phyloP scores from a whole-genome alignment of 2,888 invertebrate genomes.

The Ochropleura leucogaster region DNA sequence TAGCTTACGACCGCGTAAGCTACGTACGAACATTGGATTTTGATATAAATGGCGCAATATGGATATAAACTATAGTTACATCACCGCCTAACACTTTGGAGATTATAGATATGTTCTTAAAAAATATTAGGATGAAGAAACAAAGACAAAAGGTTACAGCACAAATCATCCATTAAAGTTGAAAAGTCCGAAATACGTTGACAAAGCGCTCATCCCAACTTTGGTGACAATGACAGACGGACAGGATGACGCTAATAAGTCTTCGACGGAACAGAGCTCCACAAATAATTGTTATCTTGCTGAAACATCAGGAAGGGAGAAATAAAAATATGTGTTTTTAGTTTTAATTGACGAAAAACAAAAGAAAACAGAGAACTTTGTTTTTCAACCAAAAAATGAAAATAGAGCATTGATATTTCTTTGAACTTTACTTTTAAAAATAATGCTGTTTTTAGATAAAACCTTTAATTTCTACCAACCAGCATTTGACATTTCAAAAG shows the following conservation, averaged over 20 bases:
- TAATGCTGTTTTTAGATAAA: too few relatives aligned
- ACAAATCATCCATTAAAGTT: conserved; percentile 22
- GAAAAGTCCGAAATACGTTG: conserved; percentile 11
- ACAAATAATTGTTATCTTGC: conserved; percentile 53
- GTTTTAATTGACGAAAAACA: conserved; percentile 7
- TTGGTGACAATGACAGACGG: conserved; percentile 42
- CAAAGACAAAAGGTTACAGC: conserved; percentile 24
- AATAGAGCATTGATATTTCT: too few relatives aligned
- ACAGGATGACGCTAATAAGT: conserved; percentile 60
- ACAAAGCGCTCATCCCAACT: conserved; percentile 43
- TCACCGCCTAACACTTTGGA: too few relatives aligned
- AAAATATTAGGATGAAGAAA: too few relatives aligned
- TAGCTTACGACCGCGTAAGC: too few relatives aligned
- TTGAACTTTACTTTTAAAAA: too few relatives aligned
- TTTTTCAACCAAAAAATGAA: neutral
- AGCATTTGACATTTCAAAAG: too few relatives aligned
- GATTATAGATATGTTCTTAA: too few relatives aligned
- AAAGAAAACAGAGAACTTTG: neutral
- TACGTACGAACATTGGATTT: too few relatives aligned
- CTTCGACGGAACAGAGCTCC: conserved; percentile 31
- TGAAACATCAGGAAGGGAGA: conserved; percentile 31
- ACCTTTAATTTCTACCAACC: too few relatives aligned
- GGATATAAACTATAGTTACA: too few relatives aligned
- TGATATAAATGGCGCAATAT: too few relatives aligned
- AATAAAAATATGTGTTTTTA: conserved; percentile 21